Evolutionary conservation across 2,888 invertebrate species (phyloP).

Genomic region (Petrolisthes cinctipes): DNA sequence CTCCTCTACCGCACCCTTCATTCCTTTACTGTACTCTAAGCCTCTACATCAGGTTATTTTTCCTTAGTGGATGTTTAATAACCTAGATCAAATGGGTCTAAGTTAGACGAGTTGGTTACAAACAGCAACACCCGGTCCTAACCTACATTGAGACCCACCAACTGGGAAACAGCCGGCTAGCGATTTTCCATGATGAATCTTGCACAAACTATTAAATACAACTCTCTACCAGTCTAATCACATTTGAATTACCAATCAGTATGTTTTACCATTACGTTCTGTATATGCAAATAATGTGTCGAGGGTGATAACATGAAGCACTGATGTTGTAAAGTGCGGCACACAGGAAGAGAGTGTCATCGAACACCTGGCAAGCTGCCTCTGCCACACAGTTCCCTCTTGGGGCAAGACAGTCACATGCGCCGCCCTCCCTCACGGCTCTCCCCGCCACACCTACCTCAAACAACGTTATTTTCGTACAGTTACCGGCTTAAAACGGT

Average conservation of each 20-base stretch:
- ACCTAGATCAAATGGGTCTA: slow-evolving; percentile 7
- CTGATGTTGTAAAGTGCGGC: not conserved
- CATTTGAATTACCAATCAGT: not conserved
- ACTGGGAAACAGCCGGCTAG: slow-evolving; percentile 52
- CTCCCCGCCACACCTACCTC: slow-evolving; percentile 14
- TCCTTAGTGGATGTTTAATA: not conserved
- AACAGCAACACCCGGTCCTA: slow-evolving; percentile 54
- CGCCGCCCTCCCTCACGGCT: slow-evolving; percentile 37
- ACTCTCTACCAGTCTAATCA: not conserved
- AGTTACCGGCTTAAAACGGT: no score
- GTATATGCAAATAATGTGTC: not conserved
- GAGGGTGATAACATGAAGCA: not conserved
- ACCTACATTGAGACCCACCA: slow-evolving; percentile 54
- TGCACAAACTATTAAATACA: not conserved
- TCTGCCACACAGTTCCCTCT: slow-evolving; percentile 48
- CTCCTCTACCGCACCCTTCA: not conserved
- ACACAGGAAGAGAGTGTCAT: slow-evolving; percentile 40
- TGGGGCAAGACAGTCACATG: slow-evolving; percentile 50
- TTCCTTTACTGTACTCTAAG: not conserved
- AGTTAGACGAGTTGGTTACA: slow-evolving; percentile 41
- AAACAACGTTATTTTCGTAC: not conserved
- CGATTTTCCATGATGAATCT: slow-evolving; percentile 1
- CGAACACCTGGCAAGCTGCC: slow-evolving; percentile 56
- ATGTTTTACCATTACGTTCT: not conserved
- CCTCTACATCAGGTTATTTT: not conserved